These are phyloP conservation scores for Agriopis marginaria DNA, from an alignment of 2,888 invertebrate genomes.

Conservation along the genomic window DNA sequence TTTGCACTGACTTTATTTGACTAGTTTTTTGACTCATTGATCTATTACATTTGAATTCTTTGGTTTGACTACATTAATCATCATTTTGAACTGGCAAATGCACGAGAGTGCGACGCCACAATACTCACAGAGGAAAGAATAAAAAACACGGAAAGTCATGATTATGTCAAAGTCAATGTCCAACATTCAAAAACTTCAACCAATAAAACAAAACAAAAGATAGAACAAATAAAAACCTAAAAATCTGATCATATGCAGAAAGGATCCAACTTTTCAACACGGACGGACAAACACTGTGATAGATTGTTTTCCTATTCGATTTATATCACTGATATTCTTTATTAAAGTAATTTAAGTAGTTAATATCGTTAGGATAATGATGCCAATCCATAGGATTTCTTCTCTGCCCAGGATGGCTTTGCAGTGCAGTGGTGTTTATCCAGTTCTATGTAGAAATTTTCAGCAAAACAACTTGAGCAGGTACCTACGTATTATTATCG, in stretches of 20 bases:
- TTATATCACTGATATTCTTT: neutral
- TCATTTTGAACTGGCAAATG: too few relatives aligned
- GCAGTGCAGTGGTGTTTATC: slow-evolving; percentile 57
- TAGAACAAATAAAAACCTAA: too few relatives aligned
- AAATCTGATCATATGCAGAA: neutral
- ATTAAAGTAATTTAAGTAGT: neutral
- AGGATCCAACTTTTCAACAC: neutral
- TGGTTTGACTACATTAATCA: too few relatives aligned
- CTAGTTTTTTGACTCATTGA: too few relatives aligned
- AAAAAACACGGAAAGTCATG: too few relatives aligned
- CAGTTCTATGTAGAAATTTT: slow-evolving; percentile 50
- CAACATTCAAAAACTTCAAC: neutral
- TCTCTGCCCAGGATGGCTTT: slow-evolving; percentile 56
- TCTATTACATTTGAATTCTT: too few relatives aligned
- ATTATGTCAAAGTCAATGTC: too few relatives aligned
- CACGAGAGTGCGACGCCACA: too few relatives aligned
- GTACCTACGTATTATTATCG: neutral
- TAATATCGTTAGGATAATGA: slow-evolving; percentile 32
- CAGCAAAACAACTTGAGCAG: slow-evolving; percentile 42
- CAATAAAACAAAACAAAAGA: neutral
- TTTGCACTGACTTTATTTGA: too few relatives aligned
- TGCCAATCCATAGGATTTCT: slow-evolving; percentile 63
- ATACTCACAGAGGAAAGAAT: too few relatives aligned
- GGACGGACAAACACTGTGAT: too few relatives aligned
- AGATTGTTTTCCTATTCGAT: neutral